phyloP scores from a whole-genome alignment of 2,797 vertebrate species.

The Sternotherus odoratus region DNA sequence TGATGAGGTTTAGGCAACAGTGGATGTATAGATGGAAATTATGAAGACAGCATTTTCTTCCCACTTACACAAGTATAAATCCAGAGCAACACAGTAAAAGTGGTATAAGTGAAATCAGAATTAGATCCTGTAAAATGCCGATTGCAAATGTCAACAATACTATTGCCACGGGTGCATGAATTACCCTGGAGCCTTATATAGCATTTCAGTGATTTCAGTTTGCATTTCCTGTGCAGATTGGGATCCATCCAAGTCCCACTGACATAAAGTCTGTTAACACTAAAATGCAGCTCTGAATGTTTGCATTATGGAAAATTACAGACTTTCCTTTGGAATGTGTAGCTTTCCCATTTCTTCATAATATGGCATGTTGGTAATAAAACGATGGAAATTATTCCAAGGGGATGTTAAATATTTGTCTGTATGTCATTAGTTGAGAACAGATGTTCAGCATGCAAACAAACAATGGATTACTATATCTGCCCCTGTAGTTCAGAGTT shows the following conservation, averaged over 20 bases:
- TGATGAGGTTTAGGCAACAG: not conserved
- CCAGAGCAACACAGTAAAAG: not conserved
- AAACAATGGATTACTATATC: conserved; percentile 45
- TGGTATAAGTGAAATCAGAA: conserved; percentile 54
- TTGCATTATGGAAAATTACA: conserved; percentile 61
- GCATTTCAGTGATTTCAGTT: conserved; percentile 63
- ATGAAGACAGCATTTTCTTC: not conserved
- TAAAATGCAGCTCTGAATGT: conserved; percentile 19
- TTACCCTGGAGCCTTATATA: conserved; percentile 58
- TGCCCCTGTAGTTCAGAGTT: conserved; percentile 55
- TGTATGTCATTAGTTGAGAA: conserved; percentile 35
- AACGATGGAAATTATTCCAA: conserved; percentile 58
- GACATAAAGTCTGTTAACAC: conserved; percentile 43
- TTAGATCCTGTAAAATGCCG: conserved; percentile 37
- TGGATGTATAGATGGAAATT: not conserved
- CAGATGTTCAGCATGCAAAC: conserved; percentile 55
- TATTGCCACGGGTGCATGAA: conserved; percentile 39
- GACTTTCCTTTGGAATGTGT: conserved; percentile 32
- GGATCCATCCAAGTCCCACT: conserved; percentile 54
- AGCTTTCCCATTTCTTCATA: conserved; percentile 55
- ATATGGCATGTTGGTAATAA: conserved; percentile 55
- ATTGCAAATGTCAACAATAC: conserved; percentile 41
- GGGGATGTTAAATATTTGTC: conserved; percentile 60
- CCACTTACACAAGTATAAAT: not conserved
- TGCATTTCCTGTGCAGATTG: conserved; percentile 58